A percentile compares a stretch with the other conserved stretches of the same genome.
These are phyloP conservation scores for Ameiurus melas DNA, from an alignment of 2,113 vertebrate genomes.

Conservation along the genomic window DNA sequence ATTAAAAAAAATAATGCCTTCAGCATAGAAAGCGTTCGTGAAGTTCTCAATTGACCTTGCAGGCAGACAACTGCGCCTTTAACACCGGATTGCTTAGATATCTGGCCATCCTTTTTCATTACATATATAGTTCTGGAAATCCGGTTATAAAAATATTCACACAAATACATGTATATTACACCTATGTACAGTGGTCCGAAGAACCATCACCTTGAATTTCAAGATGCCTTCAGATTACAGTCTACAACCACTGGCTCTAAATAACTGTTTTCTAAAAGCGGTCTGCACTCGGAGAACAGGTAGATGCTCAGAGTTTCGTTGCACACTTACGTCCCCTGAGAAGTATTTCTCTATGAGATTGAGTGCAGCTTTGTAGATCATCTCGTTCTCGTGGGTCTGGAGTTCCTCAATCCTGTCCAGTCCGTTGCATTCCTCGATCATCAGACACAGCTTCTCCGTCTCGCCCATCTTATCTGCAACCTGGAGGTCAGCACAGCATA, in stretches of 20 bases:
- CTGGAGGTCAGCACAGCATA: constrained; percentile 60
- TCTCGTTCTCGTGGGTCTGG: constrained; percentile 84
- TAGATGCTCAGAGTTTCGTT: neutral
- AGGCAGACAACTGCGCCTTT: neutral
- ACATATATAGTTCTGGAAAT: neutral
- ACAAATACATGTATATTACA: neutral
- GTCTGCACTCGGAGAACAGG: neutral
- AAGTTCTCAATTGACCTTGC: too few species aligned
- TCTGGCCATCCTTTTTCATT: neutral
- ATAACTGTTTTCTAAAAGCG: neutral
- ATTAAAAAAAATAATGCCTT: too few species aligned
- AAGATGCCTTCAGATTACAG: neutral
- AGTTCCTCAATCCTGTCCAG: constrained; percentile 88
- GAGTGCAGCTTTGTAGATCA: constrained; percentile 82
- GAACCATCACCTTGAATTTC: neutral
- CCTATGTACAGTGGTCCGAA: neutral
- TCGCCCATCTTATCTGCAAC: constrained; percentile 83
- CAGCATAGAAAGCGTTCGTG: too few species aligned
- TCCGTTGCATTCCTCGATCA: constrained; percentile 88
- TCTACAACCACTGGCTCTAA: neutral
- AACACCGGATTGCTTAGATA: neutral
- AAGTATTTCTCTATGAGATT: constrained; percentile 88
- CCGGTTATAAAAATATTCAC: neutral
- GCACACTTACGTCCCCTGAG: constrained; percentile 78
- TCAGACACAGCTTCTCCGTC: constrained; percentile 81